Percentiles rank a stretch among this genome's conserved stretches.
phyloP scores from a whole-genome alignment of 2,113 vertebrate genomes.

The Alectura lathami region DNA sequence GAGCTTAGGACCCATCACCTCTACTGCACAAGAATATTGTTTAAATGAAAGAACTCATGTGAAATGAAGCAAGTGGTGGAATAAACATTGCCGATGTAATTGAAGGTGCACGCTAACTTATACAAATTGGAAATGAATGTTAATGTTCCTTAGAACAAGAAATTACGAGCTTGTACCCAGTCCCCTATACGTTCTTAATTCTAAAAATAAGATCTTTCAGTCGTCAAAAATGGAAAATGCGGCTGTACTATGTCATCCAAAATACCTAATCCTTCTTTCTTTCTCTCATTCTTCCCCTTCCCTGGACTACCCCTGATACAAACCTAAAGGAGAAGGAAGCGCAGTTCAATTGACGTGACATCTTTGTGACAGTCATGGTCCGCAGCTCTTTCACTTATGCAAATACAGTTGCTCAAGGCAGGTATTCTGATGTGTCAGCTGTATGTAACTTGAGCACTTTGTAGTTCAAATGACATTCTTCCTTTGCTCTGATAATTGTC shows the following conservation, averaged over 20 bases:
- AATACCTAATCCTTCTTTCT: background rate
- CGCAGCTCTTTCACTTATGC: constrained; percentile 29
- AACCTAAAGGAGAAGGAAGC: background rate
- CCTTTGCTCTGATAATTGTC: constrained; percentile 9
- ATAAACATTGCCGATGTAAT: constrained; percentile 39
- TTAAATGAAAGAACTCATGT: constrained; percentile 64
- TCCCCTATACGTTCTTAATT: background rate
- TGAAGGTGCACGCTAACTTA: constrained; percentile 30
- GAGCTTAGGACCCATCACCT: background rate
- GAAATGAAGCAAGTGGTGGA: constrained; percentile 47
- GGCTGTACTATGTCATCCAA: background rate
- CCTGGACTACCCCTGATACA: background rate
- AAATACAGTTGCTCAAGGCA: constrained; percentile 1
- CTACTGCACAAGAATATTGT: constrained; percentile 43
- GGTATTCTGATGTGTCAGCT: constrained; percentile 50
- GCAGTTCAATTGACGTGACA: background rate
- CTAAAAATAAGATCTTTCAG: background rate
- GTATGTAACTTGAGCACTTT: background rate
- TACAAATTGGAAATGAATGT: constrained; percentile 39
- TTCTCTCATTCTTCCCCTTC: background rate
- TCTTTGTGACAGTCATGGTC: constrained; percentile 30
- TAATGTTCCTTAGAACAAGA: constrained; percentile 37
- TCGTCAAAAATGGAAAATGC: background rate
- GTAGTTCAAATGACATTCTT: background rate
- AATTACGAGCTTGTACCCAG: background rate